Evolutionary conservation across 2,888 invertebrate species (phyloP).

Genomic region (Eupithecia dodoneata): DNA sequence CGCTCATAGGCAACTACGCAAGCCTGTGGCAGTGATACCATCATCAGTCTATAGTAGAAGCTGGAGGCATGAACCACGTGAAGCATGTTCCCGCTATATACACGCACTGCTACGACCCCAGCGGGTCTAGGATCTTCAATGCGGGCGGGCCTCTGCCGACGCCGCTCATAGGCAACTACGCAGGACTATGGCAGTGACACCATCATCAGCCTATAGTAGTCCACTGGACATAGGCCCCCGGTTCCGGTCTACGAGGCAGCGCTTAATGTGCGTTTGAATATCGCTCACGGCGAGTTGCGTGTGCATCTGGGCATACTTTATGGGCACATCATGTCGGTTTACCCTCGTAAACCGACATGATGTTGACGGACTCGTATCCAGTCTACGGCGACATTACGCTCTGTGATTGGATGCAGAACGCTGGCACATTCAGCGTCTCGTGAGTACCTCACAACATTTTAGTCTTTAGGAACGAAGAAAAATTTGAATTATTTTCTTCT

Average conservation of each 20-base stretch:
- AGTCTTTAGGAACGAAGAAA: constrained; percentile 55
- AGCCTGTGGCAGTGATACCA: constrained; percentile 92
- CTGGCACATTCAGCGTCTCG: constrained; percentile 68
- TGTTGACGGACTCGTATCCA: no score
- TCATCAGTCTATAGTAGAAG: constrained; percentile 59
- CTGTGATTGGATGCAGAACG: constrained; percentile 66
- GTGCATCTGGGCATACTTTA: no score
- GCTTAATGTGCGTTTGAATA: no score
- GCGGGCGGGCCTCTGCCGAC: constrained; percentile 98
- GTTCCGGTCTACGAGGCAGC: no score
- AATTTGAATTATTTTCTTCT: no score
- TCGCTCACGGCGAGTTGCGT: no score
- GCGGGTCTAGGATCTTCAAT: constrained; percentile 95
- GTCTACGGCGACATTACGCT: no score
- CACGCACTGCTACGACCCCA: constrained; percentile 97
- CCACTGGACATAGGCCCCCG: no score
- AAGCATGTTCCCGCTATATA: constrained; percentile 97
- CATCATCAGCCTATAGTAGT: background rate
- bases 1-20: constrained; percentile 96
- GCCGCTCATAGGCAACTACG: constrained; percentile 96
- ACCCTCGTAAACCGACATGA: no score
- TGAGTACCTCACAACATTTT: constrained; percentile 71
- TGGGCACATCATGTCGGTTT: no score
- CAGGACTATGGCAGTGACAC: constrained; percentile 94
- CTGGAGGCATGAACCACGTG: constrained; percentile 92